Conservation (phyloP, 2,888 invertebrate genomes). For the Cyaniris semiargus region DNA sequence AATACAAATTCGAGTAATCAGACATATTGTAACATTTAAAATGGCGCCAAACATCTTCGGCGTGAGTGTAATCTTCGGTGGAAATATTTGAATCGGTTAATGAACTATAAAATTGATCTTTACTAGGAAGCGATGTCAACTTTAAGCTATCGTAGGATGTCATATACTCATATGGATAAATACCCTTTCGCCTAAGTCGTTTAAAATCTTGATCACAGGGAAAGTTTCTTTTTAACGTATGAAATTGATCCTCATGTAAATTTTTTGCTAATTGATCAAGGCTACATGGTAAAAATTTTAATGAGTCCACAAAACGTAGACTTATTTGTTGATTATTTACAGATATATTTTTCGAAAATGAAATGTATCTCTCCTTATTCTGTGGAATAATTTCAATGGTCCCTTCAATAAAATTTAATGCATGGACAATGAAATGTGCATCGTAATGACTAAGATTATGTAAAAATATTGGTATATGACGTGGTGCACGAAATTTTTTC, state of each 20-base stretch:
- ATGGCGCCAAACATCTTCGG: conserved; percentile 27
- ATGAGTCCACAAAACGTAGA: too few relatives aligned
- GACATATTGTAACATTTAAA: too few relatives aligned
- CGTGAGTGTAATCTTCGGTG: too few relatives aligned
- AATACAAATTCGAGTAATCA: too few relatives aligned
- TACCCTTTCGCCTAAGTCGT: too few relatives aligned
- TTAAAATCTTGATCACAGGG: conserved; percentile 36
- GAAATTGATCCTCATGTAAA: conserved; percentile 36
- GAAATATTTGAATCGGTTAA: background rate
- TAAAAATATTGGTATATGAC: conserved; percentile 3
- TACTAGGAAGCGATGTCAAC: conserved; percentile 38
- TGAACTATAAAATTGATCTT: conserved; percentile 7
- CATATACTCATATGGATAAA: conserved; percentile 44
- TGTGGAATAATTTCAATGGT: conserved; percentile 18
- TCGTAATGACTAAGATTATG: conserved; percentile 32
- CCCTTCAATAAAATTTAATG: too few relatives aligned
- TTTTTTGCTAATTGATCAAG: too few relatives aligned
- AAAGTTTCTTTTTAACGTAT: conserved; percentile 29
- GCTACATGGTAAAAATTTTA: too few relatives aligned
- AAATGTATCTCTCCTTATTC: conserved; percentile 35
- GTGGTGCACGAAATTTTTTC: background rate
- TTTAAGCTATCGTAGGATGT: conserved; percentile 39
- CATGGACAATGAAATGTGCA: background rate
- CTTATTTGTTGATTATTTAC: too few relatives aligned
- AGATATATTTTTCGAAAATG: conserved; percentile 8